Base-by-base conservation (phyloP, 64 coral and sea anemone species). In the Stichodactyla helianthus region DNA sequence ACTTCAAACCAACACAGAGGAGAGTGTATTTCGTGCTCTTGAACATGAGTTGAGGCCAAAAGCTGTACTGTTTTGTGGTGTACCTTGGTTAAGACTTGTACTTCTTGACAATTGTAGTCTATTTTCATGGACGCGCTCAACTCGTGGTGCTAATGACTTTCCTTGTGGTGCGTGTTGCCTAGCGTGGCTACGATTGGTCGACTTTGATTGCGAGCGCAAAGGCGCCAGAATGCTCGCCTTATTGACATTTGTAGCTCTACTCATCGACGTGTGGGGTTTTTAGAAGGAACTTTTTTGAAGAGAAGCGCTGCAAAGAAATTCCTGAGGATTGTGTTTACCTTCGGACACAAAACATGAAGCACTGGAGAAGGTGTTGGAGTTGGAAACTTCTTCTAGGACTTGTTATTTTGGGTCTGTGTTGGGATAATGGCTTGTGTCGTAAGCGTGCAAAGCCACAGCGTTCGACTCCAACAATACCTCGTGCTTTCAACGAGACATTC, bases 191-290 rank as follows among this genome's bases (percentile, higher is more conserved):
- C 91, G 91, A 92, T 92, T 92, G 91, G 91, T 84, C 80, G 87
- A 87, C 54, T 78, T 92, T 88, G 86, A 88, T 87, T 83, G 82
- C 79, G 78, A 92, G 78, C 58, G 81, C 71, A 67, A 54, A 76
- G 86, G 86, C 91, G 91, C 91, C 91, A 84, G 61, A 76, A 74
- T 79, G 77, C 76, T 86, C 83, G 84, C 55, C 79, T 87, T 92
- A 88, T 88, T 92, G 90, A 92, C 90, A 92, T 92, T 89, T 92
- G 86, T 84, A 53, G 86, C 79, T 56, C 27, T 78, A 92, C 82
- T 84, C 62, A 65, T 65, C 86, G 51, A 91, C 77, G 61, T 60
- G 59, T 87, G 61, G 80, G 54, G 54, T 54, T 88, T 92, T 84
- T 56, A 57, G 79, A 86, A 16, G 50, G 61, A 28, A 50, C 79